Conservation (phyloP, 2,888 invertebrate genomes). For the Philereme vetulata region DNA sequence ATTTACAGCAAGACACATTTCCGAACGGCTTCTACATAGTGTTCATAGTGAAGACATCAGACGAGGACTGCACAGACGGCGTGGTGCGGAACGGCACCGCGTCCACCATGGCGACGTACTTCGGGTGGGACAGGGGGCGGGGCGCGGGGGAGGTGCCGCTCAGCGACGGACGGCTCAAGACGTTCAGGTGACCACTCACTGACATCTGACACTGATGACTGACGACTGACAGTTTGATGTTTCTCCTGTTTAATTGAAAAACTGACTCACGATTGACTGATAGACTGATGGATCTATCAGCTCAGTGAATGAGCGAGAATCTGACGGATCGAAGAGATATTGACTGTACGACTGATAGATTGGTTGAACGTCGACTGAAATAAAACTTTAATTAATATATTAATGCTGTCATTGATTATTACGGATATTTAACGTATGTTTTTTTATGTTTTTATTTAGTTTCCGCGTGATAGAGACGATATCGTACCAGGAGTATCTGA, state of each 20-base stretch:
- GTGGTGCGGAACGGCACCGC: constrained; percentile 45
- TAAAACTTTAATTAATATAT: too few relatives aligned
- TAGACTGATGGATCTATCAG: too few relatives aligned
- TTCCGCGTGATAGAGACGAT: constrained; percentile 74
- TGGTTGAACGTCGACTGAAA: too few relatives aligned
- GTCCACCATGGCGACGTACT: constrained; percentile 59
- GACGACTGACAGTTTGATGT: not conserved
- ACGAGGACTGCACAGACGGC: constrained; percentile 79
- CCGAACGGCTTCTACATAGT: constrained; percentile 91
- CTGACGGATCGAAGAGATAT: too few relatives aligned
- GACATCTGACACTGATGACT: not conserved
- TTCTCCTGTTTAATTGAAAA: too few relatives aligned
- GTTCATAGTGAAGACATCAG: constrained; percentile 88
- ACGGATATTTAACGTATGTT: not conserved
- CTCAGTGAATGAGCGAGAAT: too few relatives aligned
- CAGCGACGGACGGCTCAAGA: constrained; percentile 65
- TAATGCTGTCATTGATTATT: too few relatives aligned
- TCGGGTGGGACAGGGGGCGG: constrained; percentile 56
- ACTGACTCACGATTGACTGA: not conserved
- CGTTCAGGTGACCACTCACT: constrained; percentile 56
- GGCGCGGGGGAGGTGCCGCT: constrained; percentile 42
- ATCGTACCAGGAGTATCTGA: constrained; percentile 73
- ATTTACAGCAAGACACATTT: constrained; percentile 85
- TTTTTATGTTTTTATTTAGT: constrained; percentile 43
- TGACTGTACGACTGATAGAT: too few relatives aligned